Base-by-base conservation (phyloP, 2,113 vertebrate species). In the Platichthys stellatus region DNA sequence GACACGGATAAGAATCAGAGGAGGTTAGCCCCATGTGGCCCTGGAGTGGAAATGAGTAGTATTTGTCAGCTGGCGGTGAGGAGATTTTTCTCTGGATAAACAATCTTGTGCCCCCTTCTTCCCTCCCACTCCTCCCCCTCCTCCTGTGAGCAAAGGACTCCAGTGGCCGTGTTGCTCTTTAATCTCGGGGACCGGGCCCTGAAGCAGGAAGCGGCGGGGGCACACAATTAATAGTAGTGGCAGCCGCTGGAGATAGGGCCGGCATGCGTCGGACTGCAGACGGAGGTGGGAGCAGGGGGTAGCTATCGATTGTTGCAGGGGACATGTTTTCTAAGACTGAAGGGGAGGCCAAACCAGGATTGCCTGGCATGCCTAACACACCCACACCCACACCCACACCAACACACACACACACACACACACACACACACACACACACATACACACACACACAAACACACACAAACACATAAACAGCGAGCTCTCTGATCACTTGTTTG, bases 261-360 rank as follows among this genome's bases (percentile, higher is more conserved):
- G 54, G 40, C 40, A 13, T 43, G 74, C 11, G 24, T 45, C 60
- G 72, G 76, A 68, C 85, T 80, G 80, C 69, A 80, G 86, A 79
- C 60, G 77, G 79, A 61, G 69, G 51, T 24, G 74, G 81, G 64
- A 67, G 74, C 56, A 67, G 66, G 63, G 77, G 81, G 67, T 56
- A 63, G 60, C 59, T 24, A 91, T 93, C 51, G 87, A 92, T 92
- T 87, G 84, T 86, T 83, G 68, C 69, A 49, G 69, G 72, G 84
- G 82, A 84, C 74, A 58, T 72, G 81, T 85, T 85, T 89, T 74
- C 78, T 80, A 15, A 67, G 86, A 76, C 72, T 75, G 80, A 81
- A 1, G n/a, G 72, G 40, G 73, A 63, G 79, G 62, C 57, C 18
- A 70, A 62, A 72, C 70, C 69, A 63, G 81, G 82, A 81, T 79